Evolutionary conservation across 1,140 invertebrate genomes (phyloP), one percentile per base, ranked within the genome.

Genomic region (Drosophila erecta): DNA sequence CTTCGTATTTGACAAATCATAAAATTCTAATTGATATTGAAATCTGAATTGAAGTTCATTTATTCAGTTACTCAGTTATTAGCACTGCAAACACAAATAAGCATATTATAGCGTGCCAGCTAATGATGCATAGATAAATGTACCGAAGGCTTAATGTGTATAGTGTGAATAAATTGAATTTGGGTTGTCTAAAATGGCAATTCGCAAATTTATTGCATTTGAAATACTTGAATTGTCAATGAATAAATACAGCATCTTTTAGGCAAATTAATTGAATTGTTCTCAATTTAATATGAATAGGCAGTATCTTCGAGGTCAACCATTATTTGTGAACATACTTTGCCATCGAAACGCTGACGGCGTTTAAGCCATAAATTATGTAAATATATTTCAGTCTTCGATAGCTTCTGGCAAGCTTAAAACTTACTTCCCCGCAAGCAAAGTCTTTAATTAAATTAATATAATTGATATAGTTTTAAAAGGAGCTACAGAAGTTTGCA

Each of bases 1-100:
- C 37, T 58, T 17, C 20, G 17, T 6, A 33, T 33, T 43, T 62
- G 54, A 59, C 59, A 62, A 15, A 59, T 59, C 37, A 30, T 15
- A 41, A 59, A 62, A 62, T 58, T 53, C n/a, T 15, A 38, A 56
- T n/a, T 24, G 17, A 27, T 27, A 55, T 38, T 38, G 15, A 60
- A 17, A 56, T n/a, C 17, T n/a, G 17, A 56, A 57, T 40, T 15
- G 58, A 41, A 58, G 59, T 59, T 41, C 54, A 41, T 41, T 41
- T 11, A 17, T 17, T 17, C 17, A 17, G 17, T 17, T 17, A 17
- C 1, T 17, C 17, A 11, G 1, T 41, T 22, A 56, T 33, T n/a
- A 15, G 33, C 35, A 54, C 33, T 20, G 6, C 33, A 37, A 53
- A 3, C 46, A 50, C 3, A 35, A 17, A 49, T 4, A 14, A 3